phyloP scores from a whole-genome alignment of 1,140 invertebrate species.

The Bombus pascuorum region DNA sequence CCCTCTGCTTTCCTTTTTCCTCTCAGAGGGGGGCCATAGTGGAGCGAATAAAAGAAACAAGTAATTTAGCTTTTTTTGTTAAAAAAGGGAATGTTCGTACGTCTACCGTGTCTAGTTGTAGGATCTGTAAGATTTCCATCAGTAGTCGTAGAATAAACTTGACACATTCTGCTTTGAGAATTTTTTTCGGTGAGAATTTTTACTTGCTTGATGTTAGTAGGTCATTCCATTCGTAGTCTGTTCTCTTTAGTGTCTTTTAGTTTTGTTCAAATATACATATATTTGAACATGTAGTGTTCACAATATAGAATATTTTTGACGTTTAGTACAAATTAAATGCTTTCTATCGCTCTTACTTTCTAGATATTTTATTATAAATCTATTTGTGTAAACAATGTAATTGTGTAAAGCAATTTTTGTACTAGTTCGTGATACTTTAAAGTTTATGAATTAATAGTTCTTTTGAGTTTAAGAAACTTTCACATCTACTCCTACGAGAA shows the following conservation, averaged over 20 bases:
- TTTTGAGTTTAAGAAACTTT: not conserved
- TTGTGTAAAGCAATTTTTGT: not conserved
- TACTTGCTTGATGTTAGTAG: not conserved
- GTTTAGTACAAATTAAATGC: too few relatives aligned
- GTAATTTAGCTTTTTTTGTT: not conserved
- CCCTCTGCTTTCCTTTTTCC: too few relatives aligned
- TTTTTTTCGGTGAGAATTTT: not conserved
- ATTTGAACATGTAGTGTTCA: too few relatives aligned
- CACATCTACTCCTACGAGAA: not conserved
- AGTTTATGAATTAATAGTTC: not conserved
- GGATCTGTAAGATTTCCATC: not conserved
- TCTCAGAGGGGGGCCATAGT: too few relatives aligned
- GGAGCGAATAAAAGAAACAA: not conserved
- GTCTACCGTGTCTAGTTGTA: too few relatives aligned
- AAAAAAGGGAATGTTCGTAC: too few relatives aligned
- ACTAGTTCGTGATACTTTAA: not conserved
- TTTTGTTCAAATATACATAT: not conserved
- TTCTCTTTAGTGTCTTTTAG: not conserved
- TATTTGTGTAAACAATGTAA: not conserved
- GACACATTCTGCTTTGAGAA: not conserved
- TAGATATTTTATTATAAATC: too few relatives aligned
- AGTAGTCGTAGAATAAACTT: not conserved
- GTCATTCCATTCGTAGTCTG: not conserved
- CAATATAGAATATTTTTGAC: too few relatives aligned
- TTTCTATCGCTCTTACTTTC: too few relatives aligned